Evolutionary conservation across 2,888 invertebrate genomes (phyloP).

Genomic region (Hypolimnas misippus): DNA sequence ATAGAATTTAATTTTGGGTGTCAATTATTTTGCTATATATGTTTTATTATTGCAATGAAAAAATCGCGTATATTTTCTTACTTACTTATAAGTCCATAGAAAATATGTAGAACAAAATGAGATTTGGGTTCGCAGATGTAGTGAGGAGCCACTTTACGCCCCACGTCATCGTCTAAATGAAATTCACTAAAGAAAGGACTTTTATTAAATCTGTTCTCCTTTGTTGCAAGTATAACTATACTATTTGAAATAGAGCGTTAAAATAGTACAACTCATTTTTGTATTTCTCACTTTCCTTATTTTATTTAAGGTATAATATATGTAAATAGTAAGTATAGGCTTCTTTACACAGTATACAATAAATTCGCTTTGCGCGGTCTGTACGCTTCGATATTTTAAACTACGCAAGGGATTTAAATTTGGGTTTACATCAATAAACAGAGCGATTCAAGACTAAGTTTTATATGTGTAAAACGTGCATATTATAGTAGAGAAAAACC

Average conservation of each 20-base stretch:
- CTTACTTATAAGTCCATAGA: constrained; percentile 48
- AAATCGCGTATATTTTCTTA: background rate
- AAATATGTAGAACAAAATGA: constrained; percentile 57
- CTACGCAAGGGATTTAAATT: too few species aligned
- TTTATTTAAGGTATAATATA: background rate
- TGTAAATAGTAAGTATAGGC: too few species aligned
- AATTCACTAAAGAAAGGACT: constrained; percentile 47
- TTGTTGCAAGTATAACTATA: background rate
- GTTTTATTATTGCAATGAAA: background rate
- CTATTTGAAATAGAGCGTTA: background rate
- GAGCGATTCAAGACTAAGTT: too few species aligned
- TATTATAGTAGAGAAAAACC: too few species aligned
- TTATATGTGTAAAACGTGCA: too few species aligned
- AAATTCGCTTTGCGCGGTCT: too few species aligned
- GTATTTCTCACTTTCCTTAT: background rate
- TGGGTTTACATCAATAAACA: too few species aligned
- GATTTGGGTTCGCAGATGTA: constrained; percentile 62
- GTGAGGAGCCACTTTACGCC: constrained; percentile 54
- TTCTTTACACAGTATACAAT: too few species aligned
- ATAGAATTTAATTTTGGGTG: too few species aligned
- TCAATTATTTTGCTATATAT: too few species aligned
- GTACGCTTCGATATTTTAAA: too few species aligned
- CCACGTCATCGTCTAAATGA: constrained; percentile 63
- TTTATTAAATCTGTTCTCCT: background rate
- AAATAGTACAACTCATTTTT: too few species aligned